phyloP scores from a whole-genome alignment of 2,888 invertebrate genomes.

The Cactoblastis cactorum region DNA sequence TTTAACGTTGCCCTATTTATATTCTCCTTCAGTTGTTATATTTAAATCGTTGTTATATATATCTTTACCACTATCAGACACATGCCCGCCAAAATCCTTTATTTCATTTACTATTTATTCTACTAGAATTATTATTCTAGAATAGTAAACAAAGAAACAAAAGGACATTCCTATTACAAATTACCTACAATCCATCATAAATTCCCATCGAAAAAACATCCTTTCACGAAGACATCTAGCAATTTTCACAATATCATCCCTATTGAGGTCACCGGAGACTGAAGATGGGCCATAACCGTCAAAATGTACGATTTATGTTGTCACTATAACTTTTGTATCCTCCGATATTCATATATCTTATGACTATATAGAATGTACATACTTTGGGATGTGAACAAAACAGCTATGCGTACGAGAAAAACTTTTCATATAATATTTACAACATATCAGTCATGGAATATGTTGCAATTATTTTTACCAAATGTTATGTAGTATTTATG shows the following conservation, averaged over 20 bases:
- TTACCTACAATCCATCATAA: background rate
- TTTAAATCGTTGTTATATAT: too few relatives aligned
- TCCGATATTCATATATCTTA: constrained; percentile 37
- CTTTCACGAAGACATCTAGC: background rate
- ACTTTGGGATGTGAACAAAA: background rate
- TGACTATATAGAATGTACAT: background rate
- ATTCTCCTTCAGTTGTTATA: too few relatives aligned
- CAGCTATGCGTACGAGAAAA: background rate
- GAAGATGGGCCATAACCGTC: constrained; percentile 36
- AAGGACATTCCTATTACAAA: background rate
- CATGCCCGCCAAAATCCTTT: too few relatives aligned
- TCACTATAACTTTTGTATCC: constrained; percentile 55
- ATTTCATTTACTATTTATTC: too few relatives aligned
- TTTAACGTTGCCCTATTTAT: too few relatives aligned
- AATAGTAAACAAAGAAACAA: too few relatives aligned
- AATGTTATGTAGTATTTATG: too few relatives aligned
- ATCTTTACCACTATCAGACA: too few relatives aligned
- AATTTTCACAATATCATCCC: constrained; percentile 3
- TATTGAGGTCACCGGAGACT: constrained; percentile 12
- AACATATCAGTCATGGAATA: background rate
- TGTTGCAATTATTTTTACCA: background rate
- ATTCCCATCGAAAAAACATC: background rate
- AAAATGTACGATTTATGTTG: constrained; percentile 51
- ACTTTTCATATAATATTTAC: background rate
- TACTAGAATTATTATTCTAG: too few relatives aligned